phyloP scores from a whole-genome alignment of 2,888 invertebrate genomes.

The Carabus problematicus region DNA sequence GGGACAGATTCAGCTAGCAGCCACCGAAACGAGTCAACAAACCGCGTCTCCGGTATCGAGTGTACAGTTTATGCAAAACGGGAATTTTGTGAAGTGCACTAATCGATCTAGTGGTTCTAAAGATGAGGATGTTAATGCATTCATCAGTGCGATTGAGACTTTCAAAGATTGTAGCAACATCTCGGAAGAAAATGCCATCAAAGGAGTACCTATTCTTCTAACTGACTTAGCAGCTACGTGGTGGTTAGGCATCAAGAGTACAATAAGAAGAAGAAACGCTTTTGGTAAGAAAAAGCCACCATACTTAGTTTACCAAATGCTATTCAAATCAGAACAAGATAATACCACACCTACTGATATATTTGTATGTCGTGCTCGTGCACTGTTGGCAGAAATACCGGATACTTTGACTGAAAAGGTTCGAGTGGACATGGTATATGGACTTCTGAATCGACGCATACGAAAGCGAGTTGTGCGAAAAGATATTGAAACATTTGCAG shows the following conservation, averaged over 20 bases:
- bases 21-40: slow-evolving; percentile 20
- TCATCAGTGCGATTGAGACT: slow-evolving; percentile 10
- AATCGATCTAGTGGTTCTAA: too few species aligned
- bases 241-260: slow-evolving; percentile 44
- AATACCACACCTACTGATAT: slow-evolving; percentile 14
- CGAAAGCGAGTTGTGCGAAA: slow-evolving; percentile 14
- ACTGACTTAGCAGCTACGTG: slow-evolving; percentile 41
- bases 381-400: slow-evolving; percentile 15
- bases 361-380: slow-evolving; percentile 23
- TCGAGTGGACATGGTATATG: slow-evolving; percentile 22
- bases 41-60: slow-evolving; percentile 6
- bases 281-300: slow-evolving; percentile 39
- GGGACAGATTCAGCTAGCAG: slow-evolving; percentile 38
- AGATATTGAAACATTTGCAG: slow-evolving; percentile 9
- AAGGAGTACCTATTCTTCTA: slow-evolving; percentile 38
- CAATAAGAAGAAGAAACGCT: slow-evolving; percentile 8
- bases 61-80: too few species aligned
- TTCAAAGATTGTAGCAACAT: slow-evolving; percentile 35
- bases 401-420: slow-evolving; percentile 16
- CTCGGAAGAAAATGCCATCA: slow-evolving; percentile 33
- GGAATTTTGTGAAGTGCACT: too few species aligned
- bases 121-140: too few species aligned
- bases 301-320: slow-evolving; percentile 18
- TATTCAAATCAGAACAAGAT: slow-evolving; percentile 23
- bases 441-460: slow-evolving; percentile 17